Evolutionary conservation across 2,113 vertebrate species (phyloP), one percentile per base, ranked within the genome.

Genomic region (Sorex araneus): DNA sequence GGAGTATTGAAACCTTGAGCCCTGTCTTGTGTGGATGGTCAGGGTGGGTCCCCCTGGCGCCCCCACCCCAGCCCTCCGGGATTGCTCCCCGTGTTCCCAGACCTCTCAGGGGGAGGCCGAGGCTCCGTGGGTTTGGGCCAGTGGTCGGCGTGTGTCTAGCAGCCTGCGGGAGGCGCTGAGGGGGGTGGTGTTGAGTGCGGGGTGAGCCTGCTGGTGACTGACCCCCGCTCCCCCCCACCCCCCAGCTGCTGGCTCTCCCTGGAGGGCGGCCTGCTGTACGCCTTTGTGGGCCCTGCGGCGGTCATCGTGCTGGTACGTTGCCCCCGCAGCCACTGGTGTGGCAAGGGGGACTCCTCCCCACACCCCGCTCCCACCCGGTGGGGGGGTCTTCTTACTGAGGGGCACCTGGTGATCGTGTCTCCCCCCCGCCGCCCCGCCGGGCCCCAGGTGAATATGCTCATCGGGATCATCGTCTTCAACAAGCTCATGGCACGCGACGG

Each of bases 401-500:
- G 76, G 73, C 89, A 69, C 81, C 71, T 94, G 77, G 34, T 94
- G 83, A 95, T 6, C 81, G 45, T 23, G 74, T 19, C 30, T 95
- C 67, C 80, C 71, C 87, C 66, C 63, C 3, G 0, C 73, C 8
- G 63, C 69, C 95, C 30, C 19, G 64, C 78, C 60, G 75, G 97
- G 60, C 86, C 90, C 71, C 97, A 99, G 99, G 99, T 99, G 96
- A 99, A 99, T 96, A 99, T 99, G 99, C 98, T 99, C 79, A 99
- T 99, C 2, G 99, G 99, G 86, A 99, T 99, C 83, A 99, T 99
- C 81, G 99, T 99, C 76, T 99, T 99, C 98, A 99, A 99, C 98
- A 99, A 99, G 97, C 99, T 99, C 96, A 99, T 99, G 99, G 98
- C 99, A 81, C 98, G 99, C 1, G 99, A 99, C 0, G 99, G 99